Base-by-base conservation (phyloP, 2,888 invertebrate genomes). In the Hartigia nigra region DNA sequence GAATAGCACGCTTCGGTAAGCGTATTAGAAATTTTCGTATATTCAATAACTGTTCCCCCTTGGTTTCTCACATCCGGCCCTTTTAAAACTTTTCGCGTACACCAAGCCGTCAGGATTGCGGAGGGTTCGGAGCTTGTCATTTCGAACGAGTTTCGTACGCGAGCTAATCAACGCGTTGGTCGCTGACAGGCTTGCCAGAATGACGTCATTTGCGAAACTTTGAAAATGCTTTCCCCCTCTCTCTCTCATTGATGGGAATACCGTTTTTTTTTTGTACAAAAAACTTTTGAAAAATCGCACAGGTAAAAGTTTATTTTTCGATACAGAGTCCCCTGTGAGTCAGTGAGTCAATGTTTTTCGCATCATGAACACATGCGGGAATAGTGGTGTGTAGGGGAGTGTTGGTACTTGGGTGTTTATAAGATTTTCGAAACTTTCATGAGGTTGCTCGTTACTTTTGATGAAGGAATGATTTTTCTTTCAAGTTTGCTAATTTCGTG, bases 181-280 rank as follows among this genome's bases (percentile, higher is more conserved):
- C 55, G 55, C 55, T 55, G 55, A 55, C 55, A 23, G 55, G 55
- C 55, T 23, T 55, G 55, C 23, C 55, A 55, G 55, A 55, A 55
- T 55, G 23, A 55, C 55, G 55, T 55, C 55, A 23, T 55, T 55
- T 23, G 55, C 23, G 23, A 80, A 86, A 85, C 83, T 87, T 86
- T 82, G 79, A 78, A 83, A 86, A 87, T 86, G 85, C 86, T 87
- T 86, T 86, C 84, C 85, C 84, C 32, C 12, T 23, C 9, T 9
- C 84, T 12, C 12, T 23, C 9, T 9, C 55, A 55, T 55, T 55
- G 55, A 55, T 55, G 55, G 55, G 55, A 55, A 23, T 55, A 72
- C 31, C 12, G 1, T 11, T 72, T 72, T 72, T 70, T 70, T 70
- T 70, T 70, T 34, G 31, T 31, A 72, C 5, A 34, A 12, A 14